phyloP scores from a whole-genome alignment of 2,888 invertebrate species.

The Eudemis profundana region DNA sequence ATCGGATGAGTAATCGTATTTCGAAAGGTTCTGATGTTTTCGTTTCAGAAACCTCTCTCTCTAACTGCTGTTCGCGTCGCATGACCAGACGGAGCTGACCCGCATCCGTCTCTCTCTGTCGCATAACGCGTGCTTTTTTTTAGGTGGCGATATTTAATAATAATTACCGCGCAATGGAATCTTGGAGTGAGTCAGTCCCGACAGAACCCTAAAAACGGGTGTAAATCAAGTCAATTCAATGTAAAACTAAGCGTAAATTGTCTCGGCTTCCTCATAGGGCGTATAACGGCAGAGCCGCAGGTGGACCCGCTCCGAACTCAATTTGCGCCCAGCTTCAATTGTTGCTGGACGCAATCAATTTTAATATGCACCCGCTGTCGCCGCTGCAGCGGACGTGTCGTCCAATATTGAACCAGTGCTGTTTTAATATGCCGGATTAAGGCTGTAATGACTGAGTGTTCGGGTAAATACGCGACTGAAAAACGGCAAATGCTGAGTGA shows the following conservation, averaged over 20 bases:
- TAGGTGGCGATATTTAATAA: too few species aligned
- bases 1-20: too few species aligned
- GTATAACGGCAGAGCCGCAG: conserved; percentile 44
- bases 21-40: too few species aligned
- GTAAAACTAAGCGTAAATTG: conserved; percentile 10
- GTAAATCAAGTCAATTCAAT: too few species aligned
- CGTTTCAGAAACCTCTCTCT: too few species aligned
- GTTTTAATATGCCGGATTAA: conserved; percentile 21
- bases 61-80: too few species aligned
- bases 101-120: too few species aligned
- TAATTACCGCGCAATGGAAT: too few species aligned
- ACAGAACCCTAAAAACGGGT: too few species aligned
- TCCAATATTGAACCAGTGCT: conserved; percentile 45
- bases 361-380: conserved; percentile 59
- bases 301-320: conserved; percentile 56
- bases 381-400: conserved; percentile 46
- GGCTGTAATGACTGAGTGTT: background rate
- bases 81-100: too few species aligned
- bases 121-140: too few species aligned
- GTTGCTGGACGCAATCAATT: conserved; percentile 66
- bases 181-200: too few species aligned
- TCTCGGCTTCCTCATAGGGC: background rate
- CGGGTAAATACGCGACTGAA: background rate
- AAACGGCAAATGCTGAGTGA: background rate
- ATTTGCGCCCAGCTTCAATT: conserved; percentile 64